Conservation (phyloP, 35 echinoderm and acorn worm genomes). For the Amphiura filiformis region DNA sequence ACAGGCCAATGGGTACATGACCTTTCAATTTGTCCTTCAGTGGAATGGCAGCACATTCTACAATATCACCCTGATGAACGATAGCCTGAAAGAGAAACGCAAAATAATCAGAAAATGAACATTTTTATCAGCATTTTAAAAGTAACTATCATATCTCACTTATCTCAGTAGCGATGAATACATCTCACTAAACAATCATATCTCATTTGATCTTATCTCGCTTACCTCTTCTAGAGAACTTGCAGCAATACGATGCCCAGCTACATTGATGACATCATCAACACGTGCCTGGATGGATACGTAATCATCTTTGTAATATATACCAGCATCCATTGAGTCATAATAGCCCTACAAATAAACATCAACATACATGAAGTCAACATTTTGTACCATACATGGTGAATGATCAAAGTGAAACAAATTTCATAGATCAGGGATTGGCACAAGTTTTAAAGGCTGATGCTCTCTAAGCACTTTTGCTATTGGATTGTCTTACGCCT, state of each 20-base stretch:
- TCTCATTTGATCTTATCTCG: no score
- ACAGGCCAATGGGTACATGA: slow-evolving; percentile 82
- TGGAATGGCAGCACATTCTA: slow-evolving; percentile 88
- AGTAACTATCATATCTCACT: background rate
- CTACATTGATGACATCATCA: slow-evolving; percentile 99
- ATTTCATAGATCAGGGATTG: no score
- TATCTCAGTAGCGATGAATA: no score
- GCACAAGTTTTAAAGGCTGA: no score
- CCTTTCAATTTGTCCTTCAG: slow-evolving; percentile 86
- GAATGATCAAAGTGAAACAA: no score
- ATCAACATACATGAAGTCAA: background rate
- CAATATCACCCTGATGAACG: slow-evolving; percentile 82
- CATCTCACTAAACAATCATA: no score
- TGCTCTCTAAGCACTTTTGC: no score
- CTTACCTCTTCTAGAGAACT: slow-evolving; percentile 89
- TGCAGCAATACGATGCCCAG: slow-evolving; percentile 88
- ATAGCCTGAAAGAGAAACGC: slow-evolving; percentile 67
- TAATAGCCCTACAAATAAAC: slow-evolving; percentile 77
- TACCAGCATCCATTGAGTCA: slow-evolving; percentile 97
- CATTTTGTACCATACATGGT: no score
- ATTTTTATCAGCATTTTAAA: background rate
- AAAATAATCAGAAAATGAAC: no score
- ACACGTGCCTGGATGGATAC: slow-evolving; percentile 77
- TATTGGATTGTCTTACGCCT: no score
- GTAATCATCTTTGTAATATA: slow-evolving; percentile 67